A percentile compares a stretch with the other conserved stretches of the same genome.
Evolutionary conservation across 2,888 invertebrate genomes (phyloP).

Genomic region (Bombylius discolor): DNA sequence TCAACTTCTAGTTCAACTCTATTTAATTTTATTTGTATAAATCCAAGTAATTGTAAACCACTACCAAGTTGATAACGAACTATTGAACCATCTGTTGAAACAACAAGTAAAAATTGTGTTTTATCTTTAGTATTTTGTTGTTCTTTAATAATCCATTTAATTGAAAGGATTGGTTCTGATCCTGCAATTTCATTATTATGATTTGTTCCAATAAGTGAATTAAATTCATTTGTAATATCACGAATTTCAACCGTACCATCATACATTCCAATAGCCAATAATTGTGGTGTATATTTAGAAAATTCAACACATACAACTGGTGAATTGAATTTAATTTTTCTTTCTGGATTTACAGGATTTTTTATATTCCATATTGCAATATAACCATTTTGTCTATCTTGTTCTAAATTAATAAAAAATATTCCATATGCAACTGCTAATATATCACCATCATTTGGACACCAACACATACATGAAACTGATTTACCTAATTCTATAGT

Average conservation of each 20-base stretch:
- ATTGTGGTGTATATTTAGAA: slow-evolving; percentile 52
- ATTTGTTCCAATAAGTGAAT: slow-evolving; percentile 42
- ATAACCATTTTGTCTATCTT: slow-evolving; percentile 44
- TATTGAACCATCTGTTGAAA: slow-evolving; percentile 49
- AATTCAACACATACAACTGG: slow-evolving; percentile 59
- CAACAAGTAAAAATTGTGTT: slow-evolving; percentile 43
- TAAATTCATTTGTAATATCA: slow-evolving; percentile 48
- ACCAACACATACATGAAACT: slow-evolving; percentile 52
- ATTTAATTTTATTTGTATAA: slow-evolving; percentile 51
- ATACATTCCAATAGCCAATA: slow-evolving; percentile 61
- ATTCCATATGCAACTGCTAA: slow-evolving; percentile 65
- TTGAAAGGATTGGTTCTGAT: slow-evolving; percentile 53
- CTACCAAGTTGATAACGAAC: slow-evolving; percentile 44
- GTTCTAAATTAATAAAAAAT: slow-evolving; percentile 40
- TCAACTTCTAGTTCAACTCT: slow-evolving; percentile 54
- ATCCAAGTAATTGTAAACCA: slow-evolving; percentile 45
- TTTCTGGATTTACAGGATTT: slow-evolving; percentile 65
- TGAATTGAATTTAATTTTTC: slow-evolving; percentile 47
- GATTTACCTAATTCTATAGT: slow-evolving; percentile 24
- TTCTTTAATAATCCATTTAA: slow-evolving; percentile 43
- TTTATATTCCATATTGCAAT: slow-evolving; percentile 69
- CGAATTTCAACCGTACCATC: slow-evolving; percentile 59
- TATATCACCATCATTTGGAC: slow-evolving; percentile 53
- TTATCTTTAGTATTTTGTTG: slow-evolving; percentile 25
- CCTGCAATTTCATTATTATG: slow-evolving; percentile 45